These are phyloP conservation scores for Ectobius pallidus DNA, from an alignment of 2,888 invertebrate genomes.

Conservation along the genomic window DNA sequence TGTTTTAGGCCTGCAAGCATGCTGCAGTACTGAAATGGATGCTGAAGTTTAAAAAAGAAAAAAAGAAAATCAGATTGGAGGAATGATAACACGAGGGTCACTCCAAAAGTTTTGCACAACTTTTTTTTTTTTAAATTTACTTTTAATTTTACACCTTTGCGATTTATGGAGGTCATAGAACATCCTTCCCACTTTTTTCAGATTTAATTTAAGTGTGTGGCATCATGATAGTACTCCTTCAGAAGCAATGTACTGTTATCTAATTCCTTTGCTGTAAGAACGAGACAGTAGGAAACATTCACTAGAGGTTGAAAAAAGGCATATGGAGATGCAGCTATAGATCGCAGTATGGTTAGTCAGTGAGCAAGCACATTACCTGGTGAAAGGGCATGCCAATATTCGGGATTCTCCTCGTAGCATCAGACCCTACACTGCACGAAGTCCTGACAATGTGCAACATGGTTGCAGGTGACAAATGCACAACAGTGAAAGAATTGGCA, in stretches of 20 bases:
- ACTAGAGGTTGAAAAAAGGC: not conserved
- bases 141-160: not conserved
- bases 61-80: too few species aligned
- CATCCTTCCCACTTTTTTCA: not conserved
- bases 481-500: slow-evolving; percentile 10
- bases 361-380: not conserved
- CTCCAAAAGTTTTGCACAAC: not conserved
- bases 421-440: not conserved
- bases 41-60: too few species aligned
- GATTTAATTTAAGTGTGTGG: not conserved
- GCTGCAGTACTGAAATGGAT: too few species aligned
- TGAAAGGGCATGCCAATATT: not conserved
- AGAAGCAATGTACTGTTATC: not conserved
- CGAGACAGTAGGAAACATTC: not conserved
- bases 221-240: not conserved
- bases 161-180: not conserved
- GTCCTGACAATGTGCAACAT: not conserved
- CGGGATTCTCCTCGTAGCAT: not conserved
- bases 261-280: not conserved
- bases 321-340: not conserved
- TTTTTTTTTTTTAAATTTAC: not conserved
- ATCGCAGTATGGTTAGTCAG: not conserved
- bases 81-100: not conserved
- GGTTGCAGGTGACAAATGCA: not conserved
- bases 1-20: too few species aligned